Percentiles rank a stretch among this genome's conserved stretches.
Evolutionary conservation across 2,113 vertebrate genomes (phyloP).

Genomic region (Peromyscus leucopus): DNA sequence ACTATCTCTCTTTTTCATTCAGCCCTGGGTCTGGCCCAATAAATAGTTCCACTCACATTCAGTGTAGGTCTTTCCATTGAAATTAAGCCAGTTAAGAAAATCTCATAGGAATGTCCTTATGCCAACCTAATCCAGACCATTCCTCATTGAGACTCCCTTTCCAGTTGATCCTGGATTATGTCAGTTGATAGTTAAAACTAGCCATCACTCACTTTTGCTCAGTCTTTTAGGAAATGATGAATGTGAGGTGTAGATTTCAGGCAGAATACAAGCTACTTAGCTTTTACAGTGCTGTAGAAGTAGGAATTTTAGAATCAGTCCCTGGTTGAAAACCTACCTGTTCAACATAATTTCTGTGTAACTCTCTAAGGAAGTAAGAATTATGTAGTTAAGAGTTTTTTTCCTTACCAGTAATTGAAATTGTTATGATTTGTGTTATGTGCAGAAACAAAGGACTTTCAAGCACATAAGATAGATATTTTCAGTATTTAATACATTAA

Average conservation of each 20-base stretch:
- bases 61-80: neutral
- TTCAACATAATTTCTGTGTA: neutral
- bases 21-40: neutral
- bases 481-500: constrained; percentile 43
- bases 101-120: neutral
- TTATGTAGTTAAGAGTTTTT: neutral
- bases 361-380: constrained; percentile 6
- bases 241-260: neutral
- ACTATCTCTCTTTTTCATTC: neutral
- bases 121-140: neutral
- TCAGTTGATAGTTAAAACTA: neutral
- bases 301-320: neutral
- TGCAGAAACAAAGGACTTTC: neutral
- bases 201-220: neutral
- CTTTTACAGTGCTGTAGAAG: constrained; percentile 45
- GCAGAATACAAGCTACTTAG: neutral
- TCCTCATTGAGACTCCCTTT: neutral
- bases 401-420: constrained; percentile 26
- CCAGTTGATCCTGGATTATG: too few species aligned
- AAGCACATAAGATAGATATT: constrained; percentile 46
- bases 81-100: neutral
- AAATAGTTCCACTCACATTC: neutral
- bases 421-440: neutral
- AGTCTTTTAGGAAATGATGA: constrained; percentile 47
- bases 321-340: constrained; percentile 9